A percentile compares a stretch with the other conserved stretches of the same genome.
Conservation (phyloP, 2,797 vertebrate species). For the Urophycis tenuis region DNA sequence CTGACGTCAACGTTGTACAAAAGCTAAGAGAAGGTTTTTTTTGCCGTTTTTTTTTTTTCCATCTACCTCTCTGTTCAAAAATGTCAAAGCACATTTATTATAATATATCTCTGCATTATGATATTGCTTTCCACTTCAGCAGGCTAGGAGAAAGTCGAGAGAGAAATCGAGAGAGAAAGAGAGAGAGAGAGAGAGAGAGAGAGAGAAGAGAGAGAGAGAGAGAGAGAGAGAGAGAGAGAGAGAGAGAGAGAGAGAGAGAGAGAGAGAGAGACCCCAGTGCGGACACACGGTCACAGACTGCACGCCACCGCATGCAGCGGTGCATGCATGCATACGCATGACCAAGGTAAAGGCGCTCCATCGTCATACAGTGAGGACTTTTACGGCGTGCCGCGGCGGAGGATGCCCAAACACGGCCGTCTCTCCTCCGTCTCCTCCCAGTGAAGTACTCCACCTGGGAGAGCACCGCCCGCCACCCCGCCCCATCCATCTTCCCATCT, state of each 20-base stretch:
- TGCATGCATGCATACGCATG: neutral
- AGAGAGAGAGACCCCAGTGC: neutral
- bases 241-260: neutral
- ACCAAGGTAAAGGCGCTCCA: slow-evolving; percentile 28
- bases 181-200: neutral
- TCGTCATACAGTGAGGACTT: slow-evolving; percentile 38
- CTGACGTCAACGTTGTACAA: slow-evolving; percentile 8
- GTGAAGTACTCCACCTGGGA: slow-evolving; percentile 70
- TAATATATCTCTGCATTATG: neutral
- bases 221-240: neutral
- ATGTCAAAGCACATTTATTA: neutral
- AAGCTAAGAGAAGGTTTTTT: neutral
- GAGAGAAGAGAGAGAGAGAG: neutral
- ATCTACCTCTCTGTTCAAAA: neutral
- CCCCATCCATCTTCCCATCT: slow-evolving; percentile 38
- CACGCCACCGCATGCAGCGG: neutral
- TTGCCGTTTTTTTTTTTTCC: too few relatives aligned
- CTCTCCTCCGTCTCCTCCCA: slow-evolving; percentile 56
- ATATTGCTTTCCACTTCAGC: neutral
- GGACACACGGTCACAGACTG: slow-evolving; percentile 4
- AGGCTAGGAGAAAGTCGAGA: neutral
- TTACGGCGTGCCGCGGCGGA: slow-evolving; percentile 48
- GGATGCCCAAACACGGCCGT: slow-evolving; percentile 50
- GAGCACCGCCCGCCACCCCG: slow-evolving; percentile 38
- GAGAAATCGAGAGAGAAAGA: neutral